Evolutionary conservation across 2,888 invertebrate species (phyloP).

Genomic region (Panzeria rudis): DNA sequence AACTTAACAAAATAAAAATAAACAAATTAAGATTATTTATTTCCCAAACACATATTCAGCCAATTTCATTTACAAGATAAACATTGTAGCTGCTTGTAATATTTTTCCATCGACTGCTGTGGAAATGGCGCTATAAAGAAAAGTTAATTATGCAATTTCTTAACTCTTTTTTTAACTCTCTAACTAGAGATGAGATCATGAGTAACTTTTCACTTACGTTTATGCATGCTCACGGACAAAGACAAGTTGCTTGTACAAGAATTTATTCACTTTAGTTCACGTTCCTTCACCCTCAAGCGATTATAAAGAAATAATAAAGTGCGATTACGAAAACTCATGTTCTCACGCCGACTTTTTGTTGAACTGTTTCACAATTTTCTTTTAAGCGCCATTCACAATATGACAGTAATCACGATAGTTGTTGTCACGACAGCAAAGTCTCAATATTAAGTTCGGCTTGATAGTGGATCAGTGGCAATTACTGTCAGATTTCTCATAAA

Average conservation of each 20-base stretch:
- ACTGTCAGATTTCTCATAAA: too few species aligned
- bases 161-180: neutral
- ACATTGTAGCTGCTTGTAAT: neutral
- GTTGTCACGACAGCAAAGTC: too few species aligned
- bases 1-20: conserved; percentile 35
- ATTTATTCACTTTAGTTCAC: too few species aligned
- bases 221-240: neutral
- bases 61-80: neutral
- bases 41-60: neutral
- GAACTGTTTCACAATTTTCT: too few species aligned
- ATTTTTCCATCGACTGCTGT: neutral
- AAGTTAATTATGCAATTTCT: conserved; percentile 61
- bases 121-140: conserved; percentile 36
- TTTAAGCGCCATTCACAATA: too few species aligned
- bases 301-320: too few species aligned
- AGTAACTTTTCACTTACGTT: neutral
- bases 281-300: too few species aligned
- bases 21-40: neutral
- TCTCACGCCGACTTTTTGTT: too few species aligned
- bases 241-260: neutral
- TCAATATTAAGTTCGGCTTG: too few species aligned
- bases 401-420: too few species aligned
- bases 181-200: neutral
- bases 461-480: too few species aligned
- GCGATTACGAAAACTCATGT: too few species aligned